These are phyloP conservation scores for Drosophila limbata DNA, from an alignment of 2,888 invertebrate species.

Conservation along the genomic window DNA sequence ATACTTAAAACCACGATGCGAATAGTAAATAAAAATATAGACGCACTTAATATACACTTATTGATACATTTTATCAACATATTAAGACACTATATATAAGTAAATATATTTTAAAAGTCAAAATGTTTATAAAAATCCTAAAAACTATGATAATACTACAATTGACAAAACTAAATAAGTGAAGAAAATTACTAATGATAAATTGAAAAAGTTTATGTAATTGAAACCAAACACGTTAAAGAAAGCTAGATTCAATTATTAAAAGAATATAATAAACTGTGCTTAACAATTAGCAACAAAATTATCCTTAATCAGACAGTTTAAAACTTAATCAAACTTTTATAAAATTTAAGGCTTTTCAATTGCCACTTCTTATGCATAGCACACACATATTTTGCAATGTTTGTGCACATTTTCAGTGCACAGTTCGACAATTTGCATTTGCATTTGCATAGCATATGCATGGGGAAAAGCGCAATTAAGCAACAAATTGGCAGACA, in stretches of 20 bases:
- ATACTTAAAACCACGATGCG: background rate
- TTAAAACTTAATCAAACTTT: background rate
- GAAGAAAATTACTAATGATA: too few relatives aligned
- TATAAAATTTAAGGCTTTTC: background rate
- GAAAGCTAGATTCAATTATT: too few relatives aligned
- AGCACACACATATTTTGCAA: background rate
- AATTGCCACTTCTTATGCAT: background rate
- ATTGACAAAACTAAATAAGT: too few relatives aligned
- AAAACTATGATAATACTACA: too few relatives aligned
- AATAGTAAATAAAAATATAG: background rate
- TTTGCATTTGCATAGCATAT: slow-evolving; percentile 1
- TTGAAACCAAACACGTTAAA: too few relatives aligned
- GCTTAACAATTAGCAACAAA: background rate
- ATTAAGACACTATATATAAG: too few relatives aligned
- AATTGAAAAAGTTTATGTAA: too few relatives aligned
- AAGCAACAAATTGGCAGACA: slow-evolving; percentile 5
- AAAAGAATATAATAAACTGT: background rate
- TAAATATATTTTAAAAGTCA: too few relatives aligned
- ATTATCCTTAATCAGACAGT: background rate
- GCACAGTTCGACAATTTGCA: background rate
- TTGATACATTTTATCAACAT: too few relatives aligned
- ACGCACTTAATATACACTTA: background rate
- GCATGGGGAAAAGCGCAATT: slow-evolving; percentile 3
- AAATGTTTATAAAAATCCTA: too few relatives aligned
- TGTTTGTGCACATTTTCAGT: background rate